phyloP scores from a whole-genome alignment of 2,888 invertebrate genomes.

The Scotopteryx bipunctaria region DNA sequence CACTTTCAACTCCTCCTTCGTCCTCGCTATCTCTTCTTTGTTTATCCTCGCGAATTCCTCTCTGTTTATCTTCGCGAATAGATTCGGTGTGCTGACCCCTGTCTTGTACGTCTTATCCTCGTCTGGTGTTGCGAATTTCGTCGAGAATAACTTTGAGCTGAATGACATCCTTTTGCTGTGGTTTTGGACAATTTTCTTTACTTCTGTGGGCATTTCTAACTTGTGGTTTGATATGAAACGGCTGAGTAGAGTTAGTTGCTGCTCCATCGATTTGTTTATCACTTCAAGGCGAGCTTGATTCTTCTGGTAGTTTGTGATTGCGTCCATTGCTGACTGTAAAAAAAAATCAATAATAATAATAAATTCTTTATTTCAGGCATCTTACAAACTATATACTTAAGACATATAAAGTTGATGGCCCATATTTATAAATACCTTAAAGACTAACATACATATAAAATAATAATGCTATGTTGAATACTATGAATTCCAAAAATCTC shows the following conservation, averaged over 20 bases:
- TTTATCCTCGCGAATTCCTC: conserved; percentile 14
- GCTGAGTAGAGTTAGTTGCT: conserved; percentile 88
- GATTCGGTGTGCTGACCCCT: conserved; percentile 69
- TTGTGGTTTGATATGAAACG: conserved; percentile 88
- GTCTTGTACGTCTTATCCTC: conserved; percentile 69
- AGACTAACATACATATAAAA: too few species aligned
- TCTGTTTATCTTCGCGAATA: conserved; percentile 67
- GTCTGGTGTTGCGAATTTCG: conserved; percentile 59
- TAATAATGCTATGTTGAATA: too few species aligned
- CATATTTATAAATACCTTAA: too few species aligned
- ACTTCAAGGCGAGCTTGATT: conserved; percentile 86
- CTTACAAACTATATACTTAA: too few species aligned
- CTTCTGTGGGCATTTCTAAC: conserved; percentile 88
- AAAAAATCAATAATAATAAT: neutral
- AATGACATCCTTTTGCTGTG: conserved; percentile 68
- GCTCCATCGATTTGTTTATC: conserved; percentile 88
- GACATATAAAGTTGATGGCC: too few species aligned
- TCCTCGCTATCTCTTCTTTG: conserved; percentile 5
- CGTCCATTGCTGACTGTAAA: conserved; percentile 86
- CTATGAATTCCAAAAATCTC: too few species aligned
- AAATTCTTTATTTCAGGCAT: neutral
- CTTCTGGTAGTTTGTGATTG: conserved; percentile 85
- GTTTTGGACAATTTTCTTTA: conserved; percentile 89
- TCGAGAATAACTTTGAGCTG: conserved; percentile 72
- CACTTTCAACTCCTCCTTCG: neutral